Evolutionary conservation across 2,113 vertebrate species (phyloP).

Genomic region (Scomber colias): DNA sequence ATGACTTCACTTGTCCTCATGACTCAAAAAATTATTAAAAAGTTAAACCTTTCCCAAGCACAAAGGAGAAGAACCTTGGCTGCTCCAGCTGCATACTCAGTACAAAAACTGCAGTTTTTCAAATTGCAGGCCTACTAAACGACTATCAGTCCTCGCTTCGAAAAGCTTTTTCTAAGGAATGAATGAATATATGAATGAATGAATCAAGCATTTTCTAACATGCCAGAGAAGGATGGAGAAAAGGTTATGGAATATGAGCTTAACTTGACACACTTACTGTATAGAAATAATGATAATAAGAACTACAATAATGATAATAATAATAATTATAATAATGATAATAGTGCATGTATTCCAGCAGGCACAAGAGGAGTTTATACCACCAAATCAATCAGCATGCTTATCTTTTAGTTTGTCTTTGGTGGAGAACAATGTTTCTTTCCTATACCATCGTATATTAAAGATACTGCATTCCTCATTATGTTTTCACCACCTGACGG

Average conservation of each 20-base stretch:
- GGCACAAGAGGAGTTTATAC: background rate
- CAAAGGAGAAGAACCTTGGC: too few relatives aligned
- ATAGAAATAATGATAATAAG: background rate
- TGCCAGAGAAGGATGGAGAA: background rate
- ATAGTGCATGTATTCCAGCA: background rate
- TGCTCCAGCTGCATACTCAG: too few relatives aligned
- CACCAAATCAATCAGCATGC: too few relatives aligned
- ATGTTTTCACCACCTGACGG: too few relatives aligned
- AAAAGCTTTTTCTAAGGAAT: background rate
- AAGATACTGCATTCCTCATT: background rate
- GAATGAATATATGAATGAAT: background rate
- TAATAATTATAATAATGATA: too few relatives aligned
- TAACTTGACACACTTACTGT: background rate
- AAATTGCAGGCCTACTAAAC: background rate
- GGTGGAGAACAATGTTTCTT: background rate
- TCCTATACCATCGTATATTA: background rate
- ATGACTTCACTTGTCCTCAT: background rate
- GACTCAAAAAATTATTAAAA: background rate
- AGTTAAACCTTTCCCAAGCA: too few relatives aligned
- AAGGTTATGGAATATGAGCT: background rate
- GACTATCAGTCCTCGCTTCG: background rate
- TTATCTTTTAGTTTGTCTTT: background rate
- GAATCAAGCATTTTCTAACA: too few relatives aligned
- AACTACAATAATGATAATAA: too few relatives aligned
- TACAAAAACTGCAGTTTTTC: background rate